Conservation (phyloP, 2,888 invertebrate species). For the Temnothorax rugatulus region DNA sequence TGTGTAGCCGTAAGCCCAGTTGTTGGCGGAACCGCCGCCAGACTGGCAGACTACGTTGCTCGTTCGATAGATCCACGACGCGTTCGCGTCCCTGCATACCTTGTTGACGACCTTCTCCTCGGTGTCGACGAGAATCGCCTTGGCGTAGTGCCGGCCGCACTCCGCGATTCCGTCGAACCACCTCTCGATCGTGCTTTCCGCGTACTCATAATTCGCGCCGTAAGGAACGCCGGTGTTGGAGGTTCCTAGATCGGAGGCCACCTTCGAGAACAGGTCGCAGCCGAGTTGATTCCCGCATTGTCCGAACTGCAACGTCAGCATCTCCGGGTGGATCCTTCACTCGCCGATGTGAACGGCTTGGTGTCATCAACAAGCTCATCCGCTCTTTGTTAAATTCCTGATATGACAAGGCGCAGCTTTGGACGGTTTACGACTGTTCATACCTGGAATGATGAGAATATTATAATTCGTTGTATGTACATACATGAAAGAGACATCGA, state of each 20-base stretch:
- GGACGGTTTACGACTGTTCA: not conserved
- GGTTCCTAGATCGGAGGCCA: constrained; percentile 85
- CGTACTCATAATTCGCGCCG: constrained; percentile 81
- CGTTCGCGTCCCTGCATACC: constrained; percentile 76
- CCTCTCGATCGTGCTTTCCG: constrained; percentile 82
- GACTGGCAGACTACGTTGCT: constrained; percentile 85
- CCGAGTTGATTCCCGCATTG: constrained; percentile 88
- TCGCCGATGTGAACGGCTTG: not conserved
- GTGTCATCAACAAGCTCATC: not conserved
- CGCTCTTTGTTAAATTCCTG: not conserved
- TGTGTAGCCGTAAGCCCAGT: constrained; percentile 87
- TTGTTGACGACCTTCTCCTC: constrained; percentile 86
- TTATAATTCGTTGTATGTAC: not conserved
- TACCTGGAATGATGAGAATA: not conserved
- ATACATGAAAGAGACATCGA: no score
- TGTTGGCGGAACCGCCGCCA: constrained; percentile 87
- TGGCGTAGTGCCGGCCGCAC: constrained; percentile 83
- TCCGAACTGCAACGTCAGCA: constrained; percentile 87
- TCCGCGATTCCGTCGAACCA: constrained; percentile 86
- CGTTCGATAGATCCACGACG: constrained; percentile 83
- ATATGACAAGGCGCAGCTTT: not conserved
- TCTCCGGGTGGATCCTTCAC: constrained; percentile 44
- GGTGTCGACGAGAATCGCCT: constrained; percentile 87
- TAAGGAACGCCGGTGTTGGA: constrained; percentile 77
- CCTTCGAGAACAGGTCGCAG: constrained; percentile 85